Base-by-base conservation (phyloP, 2,888 invertebrate species). In the Drosophila nigricruria region DNA sequence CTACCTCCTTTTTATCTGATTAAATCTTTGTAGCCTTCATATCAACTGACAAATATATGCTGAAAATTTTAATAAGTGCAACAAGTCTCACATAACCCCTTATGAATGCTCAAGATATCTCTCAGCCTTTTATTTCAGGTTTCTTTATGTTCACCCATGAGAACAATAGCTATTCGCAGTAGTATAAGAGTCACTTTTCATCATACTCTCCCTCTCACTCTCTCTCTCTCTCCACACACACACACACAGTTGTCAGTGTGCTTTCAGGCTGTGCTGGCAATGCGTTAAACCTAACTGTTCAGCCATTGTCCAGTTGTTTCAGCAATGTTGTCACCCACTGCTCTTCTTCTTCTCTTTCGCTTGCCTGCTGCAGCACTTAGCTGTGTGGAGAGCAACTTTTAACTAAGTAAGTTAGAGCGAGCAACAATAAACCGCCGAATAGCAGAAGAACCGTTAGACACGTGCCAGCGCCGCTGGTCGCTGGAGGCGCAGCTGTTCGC, bases 361-460 rank as follows among this genome's bases (percentile, higher is more conserved):
- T 12, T 47, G 25, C 38, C 25, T 23, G 47, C 47, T 18, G n/a
- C 30, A 50, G 47, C 34, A 54, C 36, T 54, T 40, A 18, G 56
- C 42, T 30, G 36, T 23, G 36, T n/a, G 36, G 18, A 52, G 56
- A 20, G 61, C 64, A 63, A 70, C 62, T 81, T 77, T 77, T 70
- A 79, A 79, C 75, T 64, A 77, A 77, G 81, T 81, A 77, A 79
- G 81, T 78, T 73, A 71, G 67, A 71, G 68, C 27, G 34, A 62
- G 71, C 75, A 66, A 77, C 81, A 78, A 81, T 78, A 79, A 75
- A 79, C 82, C 79, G 72, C 58, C 65, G 56, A 80, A 66, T 80
- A 40, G 68, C n/a, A 27, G 9, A 47, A 50, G 70, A 27, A 47
- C 56, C 54, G 61, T 30, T 70, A 66, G 70, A 69, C 77, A 83